Evolutionary conservation across 2,888 invertebrate species (phyloP), one percentile per base, ranked within the genome.

Genomic region (Rhodophaea formosa): DNA sequence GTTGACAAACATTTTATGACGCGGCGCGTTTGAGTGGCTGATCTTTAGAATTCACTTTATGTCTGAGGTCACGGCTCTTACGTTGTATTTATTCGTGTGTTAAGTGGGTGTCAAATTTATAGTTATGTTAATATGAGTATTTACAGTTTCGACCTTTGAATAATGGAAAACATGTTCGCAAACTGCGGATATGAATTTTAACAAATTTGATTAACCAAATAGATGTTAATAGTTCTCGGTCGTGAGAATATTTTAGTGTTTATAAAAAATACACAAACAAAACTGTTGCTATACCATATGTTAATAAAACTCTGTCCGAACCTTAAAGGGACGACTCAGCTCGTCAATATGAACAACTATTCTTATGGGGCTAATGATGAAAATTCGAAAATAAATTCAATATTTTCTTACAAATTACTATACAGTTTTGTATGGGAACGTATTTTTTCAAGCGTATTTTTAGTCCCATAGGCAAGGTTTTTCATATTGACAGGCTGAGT

Each of bases 61-160:
- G 56, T 45, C 42, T 58, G 60, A 57, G 62, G 64, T 62, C 62
- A 63, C 58, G 59, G 61, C 51, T 59, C 53, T 12, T 16, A 39
- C 53, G 46, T 15, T 60, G 59, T 58, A 59, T 62, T 59, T 60
- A 61, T 61, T 59, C 44, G 54, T 59, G 61, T 53, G 62, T 66
- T 63, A 66, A 59, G 66, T 62, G 61, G 57, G 60, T 59, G 59
- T 59, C 56, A 60, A 59, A 51, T 51, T 51, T 51, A 51, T 59
- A 57, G 58, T 65, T 61, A 62, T 61, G 60, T 35, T 59, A 58
- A 62, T 59, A 53, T 49, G 14, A 32, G 32, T 49, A 49, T 51
- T 51, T 39, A 35, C 35, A 51, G 35, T 35, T 16, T 35, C 51
- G 35, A 39, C 51, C 51, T 51, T 51, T 39, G 51, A 35, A 30